A percentile compares a stretch with the other conserved stretches of the same genome.
phyloP scores from a whole-genome alignment of 1,140 invertebrate species.

The Armadillidium nasatum region DNA sequence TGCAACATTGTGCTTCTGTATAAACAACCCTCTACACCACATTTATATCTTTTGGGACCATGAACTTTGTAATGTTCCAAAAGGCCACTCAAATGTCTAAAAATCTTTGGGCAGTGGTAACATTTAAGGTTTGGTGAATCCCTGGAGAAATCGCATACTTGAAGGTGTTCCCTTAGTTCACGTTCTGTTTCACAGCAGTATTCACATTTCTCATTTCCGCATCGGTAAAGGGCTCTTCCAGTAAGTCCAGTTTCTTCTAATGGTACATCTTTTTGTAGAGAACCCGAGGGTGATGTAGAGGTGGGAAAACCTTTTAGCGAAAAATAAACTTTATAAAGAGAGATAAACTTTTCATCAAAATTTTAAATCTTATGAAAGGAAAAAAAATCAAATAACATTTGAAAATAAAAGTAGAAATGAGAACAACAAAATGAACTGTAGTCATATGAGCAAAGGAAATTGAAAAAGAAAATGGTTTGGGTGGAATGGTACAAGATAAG shows the following conservation, averaged over 20 bases:
- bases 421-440: no score
- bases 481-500: no score
- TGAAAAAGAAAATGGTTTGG: no score
- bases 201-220: constrained; percentile 52
- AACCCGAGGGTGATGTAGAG: not conserved
- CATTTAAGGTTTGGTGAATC: constrained; percentile 50
- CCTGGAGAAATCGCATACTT: constrained; percentile 48
- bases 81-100: constrained; percentile 39
- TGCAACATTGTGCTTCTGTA: constrained; percentile 49
- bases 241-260: constrained; percentile 18
- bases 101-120: constrained; percentile 53
- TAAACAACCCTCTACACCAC: constrained; percentile 50
- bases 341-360: no score
- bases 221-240: constrained; percentile 51
- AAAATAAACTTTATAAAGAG: no score
- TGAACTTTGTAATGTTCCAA: constrained; percentile 48
- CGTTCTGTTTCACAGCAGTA: constrained; percentile 46
- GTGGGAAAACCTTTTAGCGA: no score
- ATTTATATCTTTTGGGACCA: constrained; percentile 54
- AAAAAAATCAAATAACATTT: no score
- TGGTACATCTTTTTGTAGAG: not conserved
- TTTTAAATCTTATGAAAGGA: no score
- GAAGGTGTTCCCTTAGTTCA: constrained; percentile 53
- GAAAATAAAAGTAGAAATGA: no score
- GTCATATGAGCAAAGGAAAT: no score